Evolutionary conservation across 2,797 vertebrate genomes (phyloP).

Genomic region (Ptychobarbus kaznakovi): DNA sequence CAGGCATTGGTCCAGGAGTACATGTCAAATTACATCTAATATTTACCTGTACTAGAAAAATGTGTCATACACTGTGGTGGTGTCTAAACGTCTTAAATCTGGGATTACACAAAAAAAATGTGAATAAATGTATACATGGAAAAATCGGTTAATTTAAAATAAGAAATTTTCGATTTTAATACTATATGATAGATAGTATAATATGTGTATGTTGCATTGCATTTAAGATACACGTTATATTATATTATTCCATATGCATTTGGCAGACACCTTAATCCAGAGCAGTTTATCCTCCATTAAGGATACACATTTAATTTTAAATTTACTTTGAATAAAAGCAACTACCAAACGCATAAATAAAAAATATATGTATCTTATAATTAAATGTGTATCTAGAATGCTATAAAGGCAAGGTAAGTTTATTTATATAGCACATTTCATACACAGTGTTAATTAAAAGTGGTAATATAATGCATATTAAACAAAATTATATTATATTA

Average conservation of each 20-base stretch:
- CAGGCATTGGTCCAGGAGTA: not conserved
- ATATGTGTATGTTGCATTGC: no score
- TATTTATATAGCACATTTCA: no score
- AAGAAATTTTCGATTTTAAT: not conserved
- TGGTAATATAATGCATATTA: not conserved
- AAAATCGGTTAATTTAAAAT: not conserved
- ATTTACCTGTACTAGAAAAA: not conserved
- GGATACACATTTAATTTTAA: not conserved
- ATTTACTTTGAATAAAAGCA: not conserved
- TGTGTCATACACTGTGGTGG: not conserved
- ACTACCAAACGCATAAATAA: not conserved
- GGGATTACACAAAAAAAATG: not conserved
- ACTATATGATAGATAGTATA: not conserved
- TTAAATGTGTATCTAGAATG: not conserved
- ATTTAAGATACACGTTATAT: not conserved
- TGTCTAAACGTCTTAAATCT: not conserved
- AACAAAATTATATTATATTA: not conserved
- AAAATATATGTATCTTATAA: not conserved
- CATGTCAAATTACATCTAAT: slow-evolving; percentile 9
- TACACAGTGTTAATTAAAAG: no score
- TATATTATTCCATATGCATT: not conserved
- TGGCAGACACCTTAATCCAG: not conserved
- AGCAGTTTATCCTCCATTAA: not conserved
- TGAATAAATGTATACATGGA: not conserved
- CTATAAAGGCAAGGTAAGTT: no score